These are phyloP conservation scores for Sterna hirundo DNA, from an alignment of 2,113 vertebrate species.

Conservation along the genomic window DNA sequence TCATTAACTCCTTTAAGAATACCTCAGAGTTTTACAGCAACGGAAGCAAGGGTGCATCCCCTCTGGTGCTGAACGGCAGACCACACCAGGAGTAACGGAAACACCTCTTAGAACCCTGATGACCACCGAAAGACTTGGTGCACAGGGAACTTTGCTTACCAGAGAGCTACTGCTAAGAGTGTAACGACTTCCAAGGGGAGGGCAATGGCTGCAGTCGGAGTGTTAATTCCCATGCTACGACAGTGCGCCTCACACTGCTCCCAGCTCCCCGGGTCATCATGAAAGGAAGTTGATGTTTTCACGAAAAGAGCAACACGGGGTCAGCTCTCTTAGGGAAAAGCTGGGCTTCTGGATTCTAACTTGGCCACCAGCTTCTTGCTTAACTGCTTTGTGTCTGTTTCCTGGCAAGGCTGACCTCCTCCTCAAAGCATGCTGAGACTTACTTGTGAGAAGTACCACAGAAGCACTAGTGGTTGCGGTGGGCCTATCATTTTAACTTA, in stretches of 20 bases:
- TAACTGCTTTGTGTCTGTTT: background rate
- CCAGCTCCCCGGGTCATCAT: background rate
- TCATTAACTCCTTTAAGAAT: background rate
- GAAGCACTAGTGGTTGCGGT: background rate
- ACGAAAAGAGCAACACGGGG: background rate
- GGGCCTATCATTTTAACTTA: background rate
- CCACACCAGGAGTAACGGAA: background rate
- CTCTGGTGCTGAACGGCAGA: background rate
- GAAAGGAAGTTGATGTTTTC: background rate
- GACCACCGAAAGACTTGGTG: background rate
- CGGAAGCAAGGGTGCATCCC: background rate
- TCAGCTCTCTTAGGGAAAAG: background rate
- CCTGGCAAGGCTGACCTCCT: background rate
- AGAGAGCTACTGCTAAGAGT: background rate
- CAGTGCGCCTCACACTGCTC: background rate
- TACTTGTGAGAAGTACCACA: background rate
- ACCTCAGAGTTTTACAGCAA: background rate
- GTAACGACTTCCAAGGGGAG: background rate
- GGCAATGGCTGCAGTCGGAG: background rate
- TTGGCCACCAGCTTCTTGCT: background rate
- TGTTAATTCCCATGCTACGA: background rate
- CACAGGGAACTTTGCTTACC: background rate
- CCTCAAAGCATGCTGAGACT: background rate
- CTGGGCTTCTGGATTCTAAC: background rate
- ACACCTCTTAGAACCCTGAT: background rate